These are phyloP conservation scores for Myotis planiceps DNA, from an alignment of 2,797 vertebrate species.

Conservation along the genomic window DNA sequence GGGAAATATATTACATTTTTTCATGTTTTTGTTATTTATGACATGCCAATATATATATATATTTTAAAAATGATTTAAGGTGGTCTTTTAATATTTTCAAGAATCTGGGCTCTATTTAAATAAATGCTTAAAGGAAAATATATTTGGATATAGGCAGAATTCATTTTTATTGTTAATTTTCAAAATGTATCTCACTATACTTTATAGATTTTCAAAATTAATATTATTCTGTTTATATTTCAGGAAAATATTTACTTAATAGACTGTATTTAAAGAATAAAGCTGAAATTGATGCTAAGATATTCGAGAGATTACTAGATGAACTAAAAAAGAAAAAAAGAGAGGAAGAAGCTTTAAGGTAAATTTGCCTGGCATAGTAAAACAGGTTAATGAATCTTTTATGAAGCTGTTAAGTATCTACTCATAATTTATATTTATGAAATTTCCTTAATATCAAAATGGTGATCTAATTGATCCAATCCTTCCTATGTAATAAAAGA, in stretches of 20 bases:
- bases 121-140: conserved; percentile 11
- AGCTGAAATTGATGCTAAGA: conserved; percentile 86
- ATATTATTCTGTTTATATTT: conserved; percentile 72
- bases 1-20: background rate
- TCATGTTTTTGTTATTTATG: conserved; percentile 52
- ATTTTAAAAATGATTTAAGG: background rate
- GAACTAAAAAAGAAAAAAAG: conserved; percentile 80
- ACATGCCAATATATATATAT: background rate
- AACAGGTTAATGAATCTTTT: background rate
- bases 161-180: conserved; percentile 21
- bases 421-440: background rate
- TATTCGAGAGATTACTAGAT: conserved; percentile 84
- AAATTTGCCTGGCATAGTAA: conserved; percentile 57
- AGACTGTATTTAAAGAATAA: conserved; percentile 91
- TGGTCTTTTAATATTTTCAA: conserved; percentile 8
- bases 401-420: conserved; percentile 3
- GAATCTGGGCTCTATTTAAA: background rate
- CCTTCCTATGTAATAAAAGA: too few species aligned
- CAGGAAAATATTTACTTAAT: conserved; percentile 87
- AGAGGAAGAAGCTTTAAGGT: conserved; percentile 85
- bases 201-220: conserved; percentile 54
- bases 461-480: background rate
- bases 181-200: background rate
- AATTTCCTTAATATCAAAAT: conserved; percentile 6
- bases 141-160: background rate